phyloP scores from a whole-genome alignment of 2,797 vertebrate species.

The Cynodonichthys magdalenae region DNA sequence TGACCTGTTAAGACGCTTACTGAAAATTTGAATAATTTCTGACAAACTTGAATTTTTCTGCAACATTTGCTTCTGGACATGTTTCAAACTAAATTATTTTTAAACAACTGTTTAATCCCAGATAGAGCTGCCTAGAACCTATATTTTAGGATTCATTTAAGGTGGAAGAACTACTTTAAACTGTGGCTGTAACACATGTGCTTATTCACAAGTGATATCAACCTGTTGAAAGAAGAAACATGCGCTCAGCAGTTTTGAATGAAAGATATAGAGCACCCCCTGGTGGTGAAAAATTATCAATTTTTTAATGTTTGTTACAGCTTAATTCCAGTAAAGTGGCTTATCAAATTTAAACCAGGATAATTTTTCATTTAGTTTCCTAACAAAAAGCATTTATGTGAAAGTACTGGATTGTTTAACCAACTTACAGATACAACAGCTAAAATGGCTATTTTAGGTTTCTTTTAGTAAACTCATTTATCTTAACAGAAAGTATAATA shows the following conservation, averaged over 20 bases:
- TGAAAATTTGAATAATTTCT: background rate
- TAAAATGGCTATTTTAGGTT: too few relatives aligned
- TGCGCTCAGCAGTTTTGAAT: constrained; percentile 21
- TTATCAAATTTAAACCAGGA: too few relatives aligned
- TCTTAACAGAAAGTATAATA: background rate
- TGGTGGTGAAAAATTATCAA: constrained; percentile 54
- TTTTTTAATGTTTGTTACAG: too few relatives aligned
- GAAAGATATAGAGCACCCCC: constrained; percentile 61
- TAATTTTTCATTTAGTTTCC: too few relatives aligned
- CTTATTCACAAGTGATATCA: constrained; percentile 27
- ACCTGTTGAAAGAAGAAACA: constrained; percentile 62
- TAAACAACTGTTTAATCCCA: too few relatives aligned
- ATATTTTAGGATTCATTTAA: background rate
- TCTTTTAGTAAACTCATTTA: too few relatives aligned
- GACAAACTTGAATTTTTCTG: too few relatives aligned
- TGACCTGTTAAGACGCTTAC: constrained; percentile 22
- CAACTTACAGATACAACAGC: too few relatives aligned
- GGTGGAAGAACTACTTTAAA: constrained; percentile 1
- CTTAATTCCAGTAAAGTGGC: too few relatives aligned
- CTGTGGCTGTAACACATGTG: constrained; percentile 3
- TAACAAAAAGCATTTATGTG: too few relatives aligned
- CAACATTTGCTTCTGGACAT: background rate
- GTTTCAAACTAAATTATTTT: background rate
- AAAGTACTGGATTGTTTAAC: too few relatives aligned
- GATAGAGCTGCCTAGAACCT: background rate